phyloP scores from a whole-genome alignment of 1,140 invertebrate species.

The Melitaea cinxia region DNA sequence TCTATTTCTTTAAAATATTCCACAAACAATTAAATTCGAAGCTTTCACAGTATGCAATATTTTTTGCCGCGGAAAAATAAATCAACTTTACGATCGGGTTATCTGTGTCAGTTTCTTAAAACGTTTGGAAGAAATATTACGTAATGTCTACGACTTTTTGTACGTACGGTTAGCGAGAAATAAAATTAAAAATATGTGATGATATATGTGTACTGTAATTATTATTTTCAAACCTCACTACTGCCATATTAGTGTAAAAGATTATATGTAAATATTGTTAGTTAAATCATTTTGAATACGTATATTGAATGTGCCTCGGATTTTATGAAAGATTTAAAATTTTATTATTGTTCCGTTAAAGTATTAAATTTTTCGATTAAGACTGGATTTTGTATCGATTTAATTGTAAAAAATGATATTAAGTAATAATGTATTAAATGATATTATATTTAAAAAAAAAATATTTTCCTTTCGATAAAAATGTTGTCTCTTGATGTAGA shows the following conservation, averaged over 20 bases:
- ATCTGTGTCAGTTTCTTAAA: conserved; percentile 21
- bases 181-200: conserved; percentile 29
- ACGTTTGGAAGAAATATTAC: conserved; percentile 16
- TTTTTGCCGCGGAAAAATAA: conserved; percentile 37
- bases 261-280: conserved; percentile 67
- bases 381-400: conserved; percentile 25
- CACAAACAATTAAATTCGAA: conserved; percentile 7
- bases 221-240: conserved; percentile 66
- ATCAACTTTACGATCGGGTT: conserved; percentile 31
- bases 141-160: conserved; percentile 15
- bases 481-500: too few species aligned
- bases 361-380: conserved; percentile 10
- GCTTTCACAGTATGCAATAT: conserved; percentile 31
- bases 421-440: neutral
- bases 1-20: conserved; percentile 29
- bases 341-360: conserved; percentile 34
- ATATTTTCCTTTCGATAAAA: too few species aligned
- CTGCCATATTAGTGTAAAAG: conserved; percentile 73
- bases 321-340: conserved; percentile 35
- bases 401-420: conserved; percentile 13
- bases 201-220: conserved; percentile 36
- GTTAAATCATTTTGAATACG: conserved; percentile 55
- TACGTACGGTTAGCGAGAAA: neutral
- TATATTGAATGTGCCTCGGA: conserved; percentile 76
- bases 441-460: neutral